These are phyloP conservation scores for Bufotes viridis DNA, from an alignment of 2,797 vertebrate genomes.

Conservation along the genomic window DNA sequence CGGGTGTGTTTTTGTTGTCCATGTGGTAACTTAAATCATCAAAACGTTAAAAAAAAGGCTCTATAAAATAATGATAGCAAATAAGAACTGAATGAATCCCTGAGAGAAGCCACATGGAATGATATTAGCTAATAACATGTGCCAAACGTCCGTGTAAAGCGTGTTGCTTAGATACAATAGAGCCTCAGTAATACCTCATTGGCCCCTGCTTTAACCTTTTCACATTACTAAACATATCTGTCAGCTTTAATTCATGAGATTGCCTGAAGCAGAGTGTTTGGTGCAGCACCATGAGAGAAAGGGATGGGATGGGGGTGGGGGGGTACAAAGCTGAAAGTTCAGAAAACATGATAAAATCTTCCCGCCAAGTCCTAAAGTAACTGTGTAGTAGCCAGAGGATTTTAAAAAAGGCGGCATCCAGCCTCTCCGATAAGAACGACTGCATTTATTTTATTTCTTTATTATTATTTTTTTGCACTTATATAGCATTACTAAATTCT, in stretches of 20 bases:
- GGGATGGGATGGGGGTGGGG: neutral
- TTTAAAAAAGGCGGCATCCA: conserved; percentile 3
- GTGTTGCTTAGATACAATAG: conserved; percentile 42
- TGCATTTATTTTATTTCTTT: neutral
- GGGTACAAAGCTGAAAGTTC: conserved; percentile 9
- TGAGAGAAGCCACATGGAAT: neutral
- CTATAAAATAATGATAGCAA: neutral
- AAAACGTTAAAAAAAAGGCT: neutral
- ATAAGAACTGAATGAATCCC: neutral
- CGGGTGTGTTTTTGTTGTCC: neutral
- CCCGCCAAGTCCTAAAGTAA: conserved; percentile 4
- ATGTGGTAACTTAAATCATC: neutral
- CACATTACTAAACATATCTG: conserved; percentile 51
- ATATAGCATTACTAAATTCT: too few relatives aligned
- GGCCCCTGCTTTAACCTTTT: conserved; percentile 42
- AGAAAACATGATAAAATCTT: conserved; percentile 34
- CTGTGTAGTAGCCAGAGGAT: conserved; percentile 6
- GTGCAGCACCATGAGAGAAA: conserved; percentile 8
- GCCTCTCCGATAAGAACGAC: neutral
- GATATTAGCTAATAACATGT: neutral
- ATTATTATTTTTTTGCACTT: too few relatives aligned
- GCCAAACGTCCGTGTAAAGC: conserved; percentile 21
- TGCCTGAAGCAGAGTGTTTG: conserved; percentile 21
- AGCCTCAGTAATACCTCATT: conserved; percentile 38
- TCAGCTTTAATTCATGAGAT: conserved; percentile 43